Evolutionary conservation across 2,797 vertebrate species (phyloP).

Genomic region (Psittacula echo): DNA sequence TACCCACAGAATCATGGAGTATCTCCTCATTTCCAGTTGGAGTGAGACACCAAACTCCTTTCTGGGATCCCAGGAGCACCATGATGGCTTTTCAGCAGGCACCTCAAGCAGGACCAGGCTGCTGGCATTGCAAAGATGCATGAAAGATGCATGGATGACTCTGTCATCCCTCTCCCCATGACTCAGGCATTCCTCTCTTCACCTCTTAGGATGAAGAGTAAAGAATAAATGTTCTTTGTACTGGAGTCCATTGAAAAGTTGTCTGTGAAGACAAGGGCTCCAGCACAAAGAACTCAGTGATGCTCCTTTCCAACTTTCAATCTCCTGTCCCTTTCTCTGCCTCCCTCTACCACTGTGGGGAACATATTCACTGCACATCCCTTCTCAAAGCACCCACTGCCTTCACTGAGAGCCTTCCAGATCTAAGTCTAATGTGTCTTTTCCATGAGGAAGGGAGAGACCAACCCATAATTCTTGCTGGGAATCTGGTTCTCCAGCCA

Average conservation of each 20-base stretch:
- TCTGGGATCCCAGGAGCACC: background rate
- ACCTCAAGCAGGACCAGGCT: background rate
- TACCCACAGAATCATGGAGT: fast-evolving
- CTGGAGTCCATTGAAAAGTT: background rate
- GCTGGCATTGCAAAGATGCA: background rate
- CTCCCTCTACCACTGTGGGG: background rate
- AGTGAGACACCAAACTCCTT: background rate
- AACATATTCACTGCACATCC: background rate
- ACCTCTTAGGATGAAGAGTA: background rate
- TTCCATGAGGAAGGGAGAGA: background rate
- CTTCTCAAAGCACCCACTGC: background rate
- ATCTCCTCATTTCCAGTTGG: background rate
- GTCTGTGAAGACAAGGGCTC: background rate
- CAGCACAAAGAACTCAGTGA: background rate
- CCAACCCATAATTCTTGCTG: background rate
- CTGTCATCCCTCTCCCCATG: background rate
- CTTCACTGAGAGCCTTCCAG: background rate
- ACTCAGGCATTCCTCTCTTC: background rate
- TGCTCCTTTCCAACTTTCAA: background rate
- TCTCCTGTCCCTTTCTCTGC: background rate
- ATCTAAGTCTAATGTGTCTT: background rate
- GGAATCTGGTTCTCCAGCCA: background rate
- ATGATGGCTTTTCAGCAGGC: background rate
- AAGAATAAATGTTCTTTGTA: background rate
- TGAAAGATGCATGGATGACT: background rate